phyloP scores from a whole-genome alignment of 2,113 vertebrate species.

The Ardeotis arabs region DNA sequence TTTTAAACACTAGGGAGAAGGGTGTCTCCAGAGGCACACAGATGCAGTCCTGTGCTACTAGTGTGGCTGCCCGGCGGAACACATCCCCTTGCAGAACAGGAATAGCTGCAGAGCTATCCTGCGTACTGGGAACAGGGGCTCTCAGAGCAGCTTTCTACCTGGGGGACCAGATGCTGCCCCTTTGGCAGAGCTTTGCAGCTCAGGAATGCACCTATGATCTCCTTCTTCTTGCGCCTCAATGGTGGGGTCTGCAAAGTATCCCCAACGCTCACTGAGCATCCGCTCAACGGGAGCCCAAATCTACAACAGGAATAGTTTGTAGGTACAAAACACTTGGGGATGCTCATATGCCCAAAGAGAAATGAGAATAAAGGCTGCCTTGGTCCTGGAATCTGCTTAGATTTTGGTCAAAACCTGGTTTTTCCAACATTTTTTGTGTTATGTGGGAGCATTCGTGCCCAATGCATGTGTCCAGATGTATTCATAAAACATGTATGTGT shows the following conservation, averaged over 20 bases:
- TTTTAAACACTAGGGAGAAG: neutral
- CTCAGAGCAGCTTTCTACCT: neutral
- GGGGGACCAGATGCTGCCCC: neutral
- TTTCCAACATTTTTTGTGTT: neutral
- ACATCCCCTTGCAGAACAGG: neutral
- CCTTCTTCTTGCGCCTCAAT: neutral
- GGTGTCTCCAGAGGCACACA: neutral
- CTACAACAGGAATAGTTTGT: neutral
- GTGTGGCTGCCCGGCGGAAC: neutral
- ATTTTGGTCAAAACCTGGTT: neutral
- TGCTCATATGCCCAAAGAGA: neutral
- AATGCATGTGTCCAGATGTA: neutral
- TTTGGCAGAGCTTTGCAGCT: neutral
- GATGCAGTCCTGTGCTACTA: neutral
- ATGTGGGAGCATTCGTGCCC: neutral
- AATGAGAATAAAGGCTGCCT: neutral
- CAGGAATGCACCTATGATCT: neutral
- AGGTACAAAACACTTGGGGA: neutral
- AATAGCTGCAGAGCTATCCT: neutral
- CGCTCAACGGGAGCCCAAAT: neutral
- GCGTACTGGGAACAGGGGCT: rapidly evolving
- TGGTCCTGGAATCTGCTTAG: neutral
- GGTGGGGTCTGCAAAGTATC: neutral
- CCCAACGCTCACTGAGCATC: rapidly evolving
- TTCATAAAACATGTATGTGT: neutral